phyloP scores from a whole-genome alignment of 2,113 vertebrate genomes.

The Vulpes ferrilata region DNA sequence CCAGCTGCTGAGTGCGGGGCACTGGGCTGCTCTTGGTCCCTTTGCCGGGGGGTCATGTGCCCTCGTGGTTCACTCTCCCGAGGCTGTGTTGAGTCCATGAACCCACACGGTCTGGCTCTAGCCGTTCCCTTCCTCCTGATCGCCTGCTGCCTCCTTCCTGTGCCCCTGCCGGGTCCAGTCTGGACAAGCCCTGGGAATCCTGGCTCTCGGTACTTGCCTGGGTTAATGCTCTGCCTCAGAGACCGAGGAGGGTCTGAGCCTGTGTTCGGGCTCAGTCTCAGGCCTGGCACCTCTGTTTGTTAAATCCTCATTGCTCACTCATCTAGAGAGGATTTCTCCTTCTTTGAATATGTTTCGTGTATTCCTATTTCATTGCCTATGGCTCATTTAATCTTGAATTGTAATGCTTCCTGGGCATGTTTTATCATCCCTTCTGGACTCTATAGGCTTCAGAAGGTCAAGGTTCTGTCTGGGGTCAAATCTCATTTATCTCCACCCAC shows the following conservation, averaged over 20 bases:
- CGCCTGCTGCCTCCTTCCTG: neutral
- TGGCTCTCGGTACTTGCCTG: neutral
- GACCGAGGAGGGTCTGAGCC: neutral
- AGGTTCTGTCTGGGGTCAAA: neutral
- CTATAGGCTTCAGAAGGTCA: neutral
- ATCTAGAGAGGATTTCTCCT: neutral
- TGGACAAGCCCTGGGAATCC: neutral
- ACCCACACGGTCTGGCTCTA: neutral
- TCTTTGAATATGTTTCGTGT: neutral
- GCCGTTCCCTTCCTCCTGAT: neutral
- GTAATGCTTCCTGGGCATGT: neutral
- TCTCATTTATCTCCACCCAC: neutral
- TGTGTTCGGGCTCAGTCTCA: accelerated
- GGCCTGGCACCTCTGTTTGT: neutral
- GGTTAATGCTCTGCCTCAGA: neutral
- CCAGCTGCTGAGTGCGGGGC: accelerated
- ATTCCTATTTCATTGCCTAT: neutral
- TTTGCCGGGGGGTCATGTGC: accelerated
- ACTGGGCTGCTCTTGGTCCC: accelerated
- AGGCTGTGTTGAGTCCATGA: accelerated
- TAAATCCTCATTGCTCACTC: no score
- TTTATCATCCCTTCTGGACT: neutral
- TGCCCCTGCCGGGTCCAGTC: accelerated
- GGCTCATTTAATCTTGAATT: neutral
- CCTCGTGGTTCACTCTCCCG: accelerated